Evolutionary conservation across 2,888 invertebrate species (phyloP).

Genomic region (Capitulum mitella): DNA sequence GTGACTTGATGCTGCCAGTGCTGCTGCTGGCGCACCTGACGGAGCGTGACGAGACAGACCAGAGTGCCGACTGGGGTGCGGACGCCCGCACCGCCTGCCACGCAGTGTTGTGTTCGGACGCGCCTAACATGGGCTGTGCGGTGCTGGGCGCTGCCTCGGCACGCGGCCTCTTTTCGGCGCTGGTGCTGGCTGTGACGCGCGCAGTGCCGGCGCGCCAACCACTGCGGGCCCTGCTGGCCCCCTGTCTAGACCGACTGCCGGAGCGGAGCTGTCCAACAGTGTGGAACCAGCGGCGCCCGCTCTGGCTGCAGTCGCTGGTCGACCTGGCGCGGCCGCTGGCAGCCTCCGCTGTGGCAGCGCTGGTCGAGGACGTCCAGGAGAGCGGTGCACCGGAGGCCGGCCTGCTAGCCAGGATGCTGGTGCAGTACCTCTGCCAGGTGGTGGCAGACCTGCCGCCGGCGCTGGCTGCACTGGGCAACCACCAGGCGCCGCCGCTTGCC

Average conservation of each 20-base stretch:
- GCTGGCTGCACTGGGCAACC: neutral
- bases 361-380: conserved; percentile 7
- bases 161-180: neutral
- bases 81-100: neutral
- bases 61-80: neutral
- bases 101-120: neutral
- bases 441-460: neutral
- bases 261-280: neutral
- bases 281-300: conserved; percentile 2
- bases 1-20: neutral
- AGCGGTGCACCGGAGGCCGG: neutral
- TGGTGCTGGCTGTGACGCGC: conserved; percentile 3
- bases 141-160: neutral
- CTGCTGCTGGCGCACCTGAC: neutral
- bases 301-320: conserved; percentile 20
- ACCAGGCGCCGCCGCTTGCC: no score
- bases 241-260: neutral
- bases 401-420: neutral
- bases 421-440: neutral
- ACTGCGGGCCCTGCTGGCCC: neutral
- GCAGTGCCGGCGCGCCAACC: neutral
- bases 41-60: neutral
- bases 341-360: neutral
- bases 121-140: neutral
- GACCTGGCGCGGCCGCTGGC: neutral